phyloP scores from a whole-genome alignment of 2,113 vertebrate genomes.

The Etheostoma cragini region DNA sequence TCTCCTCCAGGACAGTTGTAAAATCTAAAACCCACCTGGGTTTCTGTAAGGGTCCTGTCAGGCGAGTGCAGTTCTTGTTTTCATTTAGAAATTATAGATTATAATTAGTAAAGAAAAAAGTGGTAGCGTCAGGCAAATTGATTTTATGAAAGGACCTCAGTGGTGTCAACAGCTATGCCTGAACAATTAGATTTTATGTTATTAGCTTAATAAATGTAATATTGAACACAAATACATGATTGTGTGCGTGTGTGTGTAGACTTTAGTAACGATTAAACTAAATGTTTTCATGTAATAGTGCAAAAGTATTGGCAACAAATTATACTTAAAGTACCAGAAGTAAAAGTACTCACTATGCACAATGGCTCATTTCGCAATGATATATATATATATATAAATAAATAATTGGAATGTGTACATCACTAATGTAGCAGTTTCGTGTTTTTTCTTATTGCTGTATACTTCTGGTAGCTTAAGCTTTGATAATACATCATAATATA shows the following conservation, averaged over 20 bases:
- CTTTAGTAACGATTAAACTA: too few relatives aligned
- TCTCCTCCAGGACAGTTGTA: neutral
- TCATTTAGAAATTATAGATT: slow-evolving; percentile 32
- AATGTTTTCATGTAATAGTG: too few relatives aligned
- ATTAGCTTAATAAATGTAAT: neutral
- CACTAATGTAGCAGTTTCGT: too few relatives aligned
- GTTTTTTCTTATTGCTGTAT: neutral
- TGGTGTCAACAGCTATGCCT: neutral
- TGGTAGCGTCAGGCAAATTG: neutral
- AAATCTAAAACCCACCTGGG: neutral
- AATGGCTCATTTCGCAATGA: neutral
- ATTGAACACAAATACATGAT: neutral
- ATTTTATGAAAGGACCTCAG: slow-evolving; percentile 29
- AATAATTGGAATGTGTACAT: too few relatives aligned
- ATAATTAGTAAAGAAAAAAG: neutral
- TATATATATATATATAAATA: too few relatives aligned
- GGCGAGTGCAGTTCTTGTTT: neutral
- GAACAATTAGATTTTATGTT: neutral
- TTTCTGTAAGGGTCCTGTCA: fast-evolving
- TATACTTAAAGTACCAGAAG: neutral
- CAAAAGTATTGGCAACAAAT: neutral
- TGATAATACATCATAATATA: too few relatives aligned
- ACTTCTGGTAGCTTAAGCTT: neutral
- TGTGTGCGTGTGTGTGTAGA: too few relatives aligned
- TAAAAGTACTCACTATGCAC: neutral